phyloP scores from a whole-genome alignment of 1,140 invertebrate genomes.

The Chlorops oryzae region DNA sequence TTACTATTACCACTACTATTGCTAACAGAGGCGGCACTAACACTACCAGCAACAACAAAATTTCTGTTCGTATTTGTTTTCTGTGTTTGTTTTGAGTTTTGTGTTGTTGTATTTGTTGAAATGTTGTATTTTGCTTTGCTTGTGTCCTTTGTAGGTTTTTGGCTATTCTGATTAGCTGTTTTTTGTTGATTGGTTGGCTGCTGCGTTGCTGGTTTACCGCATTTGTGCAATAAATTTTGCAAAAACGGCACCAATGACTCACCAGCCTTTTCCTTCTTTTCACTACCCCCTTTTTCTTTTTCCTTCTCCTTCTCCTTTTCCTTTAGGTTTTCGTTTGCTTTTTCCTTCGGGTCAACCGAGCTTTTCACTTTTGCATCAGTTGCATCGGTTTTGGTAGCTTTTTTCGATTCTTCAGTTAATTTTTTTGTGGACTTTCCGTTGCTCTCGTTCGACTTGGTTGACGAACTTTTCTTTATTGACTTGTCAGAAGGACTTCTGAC shows the following conservation, averaged over 20 bases:
- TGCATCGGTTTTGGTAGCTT: not conserved
- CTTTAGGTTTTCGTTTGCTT: not conserved
- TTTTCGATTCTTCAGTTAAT: not conserved
- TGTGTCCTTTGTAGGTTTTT: slow-evolving; percentile 8
- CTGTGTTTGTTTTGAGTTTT: slow-evolving; percentile 17
- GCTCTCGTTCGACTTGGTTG: too few relatives aligned
- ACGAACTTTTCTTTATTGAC: not conserved
- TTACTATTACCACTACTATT: slow-evolving; percentile 19
- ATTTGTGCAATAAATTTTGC: slow-evolving; percentile 52
- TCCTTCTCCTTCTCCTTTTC: slow-evolving; percentile 3
- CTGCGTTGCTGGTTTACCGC: slow-evolving; percentile 22
- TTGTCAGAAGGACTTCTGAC: not conserved
- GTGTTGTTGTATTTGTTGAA: slow-evolving; percentile 13
- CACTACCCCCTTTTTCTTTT: not conserved
- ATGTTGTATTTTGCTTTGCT: slow-evolving; percentile 6
- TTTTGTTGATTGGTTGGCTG: slow-evolving; percentile 24
- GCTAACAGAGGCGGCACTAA: not conserved
- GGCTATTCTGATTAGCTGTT: slow-evolving; percentile 7
- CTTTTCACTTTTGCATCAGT: not conserved
- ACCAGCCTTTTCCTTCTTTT: slow-evolving; percentile 34
- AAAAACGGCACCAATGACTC: slow-evolving; percentile 57
- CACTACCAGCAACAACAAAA: not conserved
- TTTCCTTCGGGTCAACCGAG: not conserved
- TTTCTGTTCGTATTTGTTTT: slow-evolving; percentile 10
- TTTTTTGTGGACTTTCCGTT: not conserved